Evolutionary conservation across 2,797 vertebrate species (phyloP), one percentile per base, ranked within the genome.

Genomic region (Enteromius afrohamiltoni): DNA sequence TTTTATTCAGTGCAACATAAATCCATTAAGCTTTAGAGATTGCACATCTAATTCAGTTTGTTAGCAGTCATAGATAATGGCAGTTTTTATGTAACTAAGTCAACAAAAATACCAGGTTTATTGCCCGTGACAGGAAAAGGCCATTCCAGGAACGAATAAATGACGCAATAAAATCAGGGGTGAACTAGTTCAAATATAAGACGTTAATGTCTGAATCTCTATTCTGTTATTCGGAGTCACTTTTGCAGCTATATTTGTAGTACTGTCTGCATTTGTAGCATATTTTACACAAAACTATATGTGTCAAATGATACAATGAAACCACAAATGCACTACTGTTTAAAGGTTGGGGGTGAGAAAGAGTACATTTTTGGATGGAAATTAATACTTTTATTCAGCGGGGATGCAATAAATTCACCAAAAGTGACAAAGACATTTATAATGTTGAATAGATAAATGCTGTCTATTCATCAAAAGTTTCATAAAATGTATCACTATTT

Each of bases 51-150:
- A 29, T 19, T 77, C 75, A 7, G 37, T 62, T 55, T 13, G 16
- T 42, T 58, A 7, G 14, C 67, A 14, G 0, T 29, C 29, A 4
- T 10, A 37, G 9, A 70, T 23, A 4, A 79, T 7, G 11, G 3
- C 64, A 16, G 34, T 76, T 34, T 64, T 47, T 60, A 62, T 17
- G 1, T 21, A 77, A 29, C 19, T 51, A 47, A 49, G 19, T 51
- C 26, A 79, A 77, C 55, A 67, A 34, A 67, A 21, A 31, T 14
- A 67, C 62, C 51, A 19, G 42, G 45, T 65, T 51, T n/a, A 67
- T 79, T 79, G 21, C 4, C 26, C 8, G 60, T 51, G 42, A 77
- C 23, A 5, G 51, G 49, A 75, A 55, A 58, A 55, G 19, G 26
- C 4, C 26, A 5, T 73, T 65, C 40, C 4, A 31, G 10, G 5